Percentiles rank a stretch among this genome's conserved stretches.
Conservation (phyloP, 2,797 vertebrate genomes). For the Limnodromus scolopaceus region DNA sequence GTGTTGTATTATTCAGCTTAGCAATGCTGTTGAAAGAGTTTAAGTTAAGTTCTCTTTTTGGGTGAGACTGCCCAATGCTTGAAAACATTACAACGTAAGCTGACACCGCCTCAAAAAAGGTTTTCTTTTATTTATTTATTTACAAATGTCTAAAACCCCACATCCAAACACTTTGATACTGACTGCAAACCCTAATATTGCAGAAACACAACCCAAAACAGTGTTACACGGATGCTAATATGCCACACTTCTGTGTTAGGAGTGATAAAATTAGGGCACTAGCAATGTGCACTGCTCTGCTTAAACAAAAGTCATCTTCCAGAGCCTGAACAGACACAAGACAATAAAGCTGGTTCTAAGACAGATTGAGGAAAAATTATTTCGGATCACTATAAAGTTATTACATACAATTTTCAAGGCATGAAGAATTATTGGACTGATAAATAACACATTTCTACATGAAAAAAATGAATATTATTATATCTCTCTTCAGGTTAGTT, state of each 20-base stretch:
- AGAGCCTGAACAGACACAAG: not conserved
- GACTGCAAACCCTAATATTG: not conserved
- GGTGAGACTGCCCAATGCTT: not conserved
- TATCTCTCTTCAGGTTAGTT: not conserved
- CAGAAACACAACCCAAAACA: not conserved
- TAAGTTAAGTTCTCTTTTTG: not conserved
- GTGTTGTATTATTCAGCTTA: not conserved
- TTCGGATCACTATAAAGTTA: not conserved
- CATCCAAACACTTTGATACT: not conserved
- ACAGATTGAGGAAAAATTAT: not conserved
- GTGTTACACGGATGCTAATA: not conserved
- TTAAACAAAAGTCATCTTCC: not conserved
- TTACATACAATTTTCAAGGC: not conserved
- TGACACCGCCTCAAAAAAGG: not conserved
- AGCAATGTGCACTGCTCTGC: not conserved
- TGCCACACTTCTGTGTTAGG: not conserved
- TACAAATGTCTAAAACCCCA: not conserved
- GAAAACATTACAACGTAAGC: not conserved
- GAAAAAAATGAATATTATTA: not conserved
- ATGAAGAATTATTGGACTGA: not conserved
- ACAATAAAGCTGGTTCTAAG: not conserved
- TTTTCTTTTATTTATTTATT: not conserved
- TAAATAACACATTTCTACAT: not conserved
- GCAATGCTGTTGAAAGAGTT: not conserved
- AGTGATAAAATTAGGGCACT: not conserved